Percentiles rank a stretch among this genome's conserved stretches.
phyloP scores from a whole-genome alignment of 1,140 invertebrate species.

The Zaprionus nigranus region DNA sequence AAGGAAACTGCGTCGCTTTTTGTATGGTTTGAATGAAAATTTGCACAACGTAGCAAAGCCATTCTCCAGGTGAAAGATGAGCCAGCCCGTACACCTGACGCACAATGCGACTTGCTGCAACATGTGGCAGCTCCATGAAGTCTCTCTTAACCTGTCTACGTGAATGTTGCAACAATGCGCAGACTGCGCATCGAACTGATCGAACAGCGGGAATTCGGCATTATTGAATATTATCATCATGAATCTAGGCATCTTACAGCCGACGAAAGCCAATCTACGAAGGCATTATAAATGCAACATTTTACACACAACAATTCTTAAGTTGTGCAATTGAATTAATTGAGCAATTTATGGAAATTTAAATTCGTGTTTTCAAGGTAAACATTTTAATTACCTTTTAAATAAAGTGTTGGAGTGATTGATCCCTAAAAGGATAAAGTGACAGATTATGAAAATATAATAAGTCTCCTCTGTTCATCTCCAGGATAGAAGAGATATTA shows the following conservation, averaged over 20 bases:
- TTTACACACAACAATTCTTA: constrained; percentile 2
- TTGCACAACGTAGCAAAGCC: constrained; percentile 53
- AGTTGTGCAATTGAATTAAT: constrained; percentile 17
- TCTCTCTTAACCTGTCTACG: constrained; percentile 25
- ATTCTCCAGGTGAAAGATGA: constrained; percentile 75
- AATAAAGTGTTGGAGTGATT: background rate
- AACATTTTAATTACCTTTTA: background rate
- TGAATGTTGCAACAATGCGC: constrained; percentile 35
- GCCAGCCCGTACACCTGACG: constrained; percentile 50
- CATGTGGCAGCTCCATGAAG: constrained; percentile 26
- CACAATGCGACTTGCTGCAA: constrained; percentile 57
- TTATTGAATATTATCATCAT: constrained; percentile 18
- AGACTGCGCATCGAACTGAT: constrained; percentile 22
- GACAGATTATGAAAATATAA: background rate
- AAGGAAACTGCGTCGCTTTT: constrained; percentile 24
- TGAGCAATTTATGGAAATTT: background rate
- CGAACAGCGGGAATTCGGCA: background rate
- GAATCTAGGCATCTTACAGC: background rate
- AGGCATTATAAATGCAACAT: background rate
- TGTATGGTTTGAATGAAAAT: constrained; percentile 59
- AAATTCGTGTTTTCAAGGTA: background rate
- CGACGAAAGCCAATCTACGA: background rate
- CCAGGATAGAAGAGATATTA: background rate
- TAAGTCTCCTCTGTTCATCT: background rate
- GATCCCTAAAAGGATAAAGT: background rate